Conservation (phyloP, 2,797 vertebrate genomes). For the Sternarchorhynchus goeldii region DNA sequence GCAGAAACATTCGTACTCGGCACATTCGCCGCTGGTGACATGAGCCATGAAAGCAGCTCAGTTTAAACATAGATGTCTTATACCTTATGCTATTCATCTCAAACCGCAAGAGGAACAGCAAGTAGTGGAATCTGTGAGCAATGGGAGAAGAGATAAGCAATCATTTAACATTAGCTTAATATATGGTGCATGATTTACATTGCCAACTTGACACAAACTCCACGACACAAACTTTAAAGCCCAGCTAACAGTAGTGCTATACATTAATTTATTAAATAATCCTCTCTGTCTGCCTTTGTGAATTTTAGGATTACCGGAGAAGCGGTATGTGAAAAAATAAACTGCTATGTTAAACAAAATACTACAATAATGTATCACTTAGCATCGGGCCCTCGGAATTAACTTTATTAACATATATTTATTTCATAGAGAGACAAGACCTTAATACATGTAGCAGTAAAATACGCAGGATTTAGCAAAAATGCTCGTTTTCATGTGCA, state of each 20-base stretch:
- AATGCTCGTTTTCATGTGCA: too few species aligned
- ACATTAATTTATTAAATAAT: not conserved
- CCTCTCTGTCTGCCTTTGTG: too few species aligned
- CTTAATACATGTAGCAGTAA: too few species aligned
- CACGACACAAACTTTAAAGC: not conserved
- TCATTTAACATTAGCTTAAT: not conserved
- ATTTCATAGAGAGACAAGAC: too few species aligned
- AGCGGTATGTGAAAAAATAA: too few species aligned
- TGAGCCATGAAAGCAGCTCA: conserved; percentile 32
- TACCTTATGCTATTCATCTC: conserved; percentile 51
- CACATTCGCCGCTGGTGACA: conserved; percentile 48
- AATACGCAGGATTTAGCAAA: too few species aligned
- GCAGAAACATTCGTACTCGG: conserved; percentile 54
- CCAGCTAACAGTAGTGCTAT: not conserved
- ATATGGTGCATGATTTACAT: not conserved
- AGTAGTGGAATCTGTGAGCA: conserved; percentile 17
- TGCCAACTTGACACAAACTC: not conserved
- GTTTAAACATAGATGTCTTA: conserved; percentile 29
- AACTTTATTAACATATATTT: too few species aligned
- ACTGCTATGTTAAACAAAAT: too few species aligned
- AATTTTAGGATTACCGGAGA: too few species aligned
- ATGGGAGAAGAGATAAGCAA: not conserved
- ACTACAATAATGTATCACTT: too few species aligned
- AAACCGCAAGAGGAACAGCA: not conserved
- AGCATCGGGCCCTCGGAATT: too few species aligned